These are phyloP conservation scores for Halichoerus grypus DNA, from an alignment of 2,113 vertebrate species.

Conservation along the genomic window DNA sequence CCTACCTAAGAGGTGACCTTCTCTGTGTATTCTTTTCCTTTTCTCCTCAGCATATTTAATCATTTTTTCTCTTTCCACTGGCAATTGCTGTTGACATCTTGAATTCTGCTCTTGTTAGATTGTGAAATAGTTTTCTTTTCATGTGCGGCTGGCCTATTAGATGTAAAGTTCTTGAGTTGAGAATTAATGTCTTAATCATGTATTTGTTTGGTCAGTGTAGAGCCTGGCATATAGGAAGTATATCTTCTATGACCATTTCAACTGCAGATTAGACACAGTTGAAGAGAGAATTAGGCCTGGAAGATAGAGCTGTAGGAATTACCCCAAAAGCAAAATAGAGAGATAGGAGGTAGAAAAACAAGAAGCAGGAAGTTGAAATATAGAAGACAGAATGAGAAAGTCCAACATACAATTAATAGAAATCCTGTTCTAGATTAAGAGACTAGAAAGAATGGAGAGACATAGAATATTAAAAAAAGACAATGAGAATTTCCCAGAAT, in stretches of 20 bases:
- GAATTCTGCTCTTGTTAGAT: background rate
- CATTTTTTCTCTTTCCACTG: background rate
- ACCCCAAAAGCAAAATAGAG: background rate
- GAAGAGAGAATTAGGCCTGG: background rate
- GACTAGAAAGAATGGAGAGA: background rate
- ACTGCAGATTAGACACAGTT: background rate
- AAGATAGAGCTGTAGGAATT: background rate
- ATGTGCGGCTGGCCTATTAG: background rate
- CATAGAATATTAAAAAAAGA: background rate
- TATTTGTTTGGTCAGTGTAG: background rate
- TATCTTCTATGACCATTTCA: background rate
- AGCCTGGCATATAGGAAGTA: background rate
- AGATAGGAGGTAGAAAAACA: background rate
- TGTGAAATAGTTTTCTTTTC: background rate
- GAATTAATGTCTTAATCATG: background rate
- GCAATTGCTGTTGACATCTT: background rate
- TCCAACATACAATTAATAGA: background rate
- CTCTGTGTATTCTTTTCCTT: background rate
- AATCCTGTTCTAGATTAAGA: background rate
- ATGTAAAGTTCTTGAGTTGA: background rate
- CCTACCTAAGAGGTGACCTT: background rate
- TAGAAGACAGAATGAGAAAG: background rate
- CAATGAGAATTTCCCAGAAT: background rate
- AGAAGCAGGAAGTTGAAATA: background rate
- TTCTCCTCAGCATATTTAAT: background rate